These are phyloP conservation scores for Vannuccia rotundouncinata DNA, from an alignment of 2,888 invertebrate genomes.

Conservation along the genomic window DNA sequence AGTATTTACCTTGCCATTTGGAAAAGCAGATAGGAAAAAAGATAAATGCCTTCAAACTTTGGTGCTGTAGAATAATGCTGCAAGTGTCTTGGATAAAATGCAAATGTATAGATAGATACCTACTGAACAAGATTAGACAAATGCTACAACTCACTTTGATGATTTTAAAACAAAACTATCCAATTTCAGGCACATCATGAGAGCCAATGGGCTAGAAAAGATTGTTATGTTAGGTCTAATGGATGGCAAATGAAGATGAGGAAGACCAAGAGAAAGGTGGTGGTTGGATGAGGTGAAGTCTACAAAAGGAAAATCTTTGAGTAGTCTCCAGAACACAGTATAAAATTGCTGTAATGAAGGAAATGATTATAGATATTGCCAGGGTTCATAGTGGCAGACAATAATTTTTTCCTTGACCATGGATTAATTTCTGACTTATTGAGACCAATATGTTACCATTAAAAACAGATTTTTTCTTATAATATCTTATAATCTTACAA, in stretches of 20 bases:
- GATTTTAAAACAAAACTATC: background rate
- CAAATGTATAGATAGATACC: background rate
- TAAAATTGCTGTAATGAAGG: too few relatives aligned
- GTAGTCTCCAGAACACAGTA: too few relatives aligned
- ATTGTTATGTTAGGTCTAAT: background rate
- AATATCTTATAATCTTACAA: too few relatives aligned
- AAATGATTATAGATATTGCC: too few relatives aligned
- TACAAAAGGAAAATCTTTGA: background rate
- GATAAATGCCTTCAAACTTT: background rate
- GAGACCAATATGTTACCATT: too few relatives aligned
- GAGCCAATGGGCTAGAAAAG: background rate
- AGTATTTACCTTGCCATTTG: background rate
- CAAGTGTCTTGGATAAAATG: background rate
- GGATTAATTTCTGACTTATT: too few relatives aligned
- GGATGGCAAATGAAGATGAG: background rate
- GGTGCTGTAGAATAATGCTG: constrained; percentile 19
- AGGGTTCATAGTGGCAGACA: too few relatives aligned
- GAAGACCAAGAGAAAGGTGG: background rate
- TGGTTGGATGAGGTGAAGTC: constrained; percentile 1
- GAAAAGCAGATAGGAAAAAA: background rate
- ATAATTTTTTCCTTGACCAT: too few relatives aligned
- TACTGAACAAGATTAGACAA: background rate
- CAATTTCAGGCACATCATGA: background rate
- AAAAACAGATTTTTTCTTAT: too few relatives aligned
- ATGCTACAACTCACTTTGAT: background rate